phyloP scores from a whole-genome alignment of 2,797 vertebrate species.

The Podarcis lilfordi region DNA sequence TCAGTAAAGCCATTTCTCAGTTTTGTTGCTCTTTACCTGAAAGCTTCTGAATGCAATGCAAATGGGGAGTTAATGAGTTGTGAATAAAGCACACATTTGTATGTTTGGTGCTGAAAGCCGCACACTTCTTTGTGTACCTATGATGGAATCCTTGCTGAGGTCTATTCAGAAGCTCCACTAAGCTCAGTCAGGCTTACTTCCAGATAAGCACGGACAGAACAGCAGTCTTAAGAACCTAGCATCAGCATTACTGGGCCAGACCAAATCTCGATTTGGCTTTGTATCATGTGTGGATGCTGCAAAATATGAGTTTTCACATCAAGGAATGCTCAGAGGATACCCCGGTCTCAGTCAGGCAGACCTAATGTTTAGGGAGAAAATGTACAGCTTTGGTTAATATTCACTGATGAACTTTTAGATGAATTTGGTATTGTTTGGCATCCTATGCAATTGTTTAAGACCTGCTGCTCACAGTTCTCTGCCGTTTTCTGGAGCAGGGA shows the following conservation, averaged over 20 bases:
- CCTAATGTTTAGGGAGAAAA: background rate
- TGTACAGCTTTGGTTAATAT: background rate
- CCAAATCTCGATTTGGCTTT: background rate
- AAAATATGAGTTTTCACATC: background rate
- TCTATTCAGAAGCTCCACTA: too few species aligned
- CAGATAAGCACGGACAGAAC: too few species aligned
- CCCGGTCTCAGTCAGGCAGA: background rate
- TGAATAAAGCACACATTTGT: background rate
- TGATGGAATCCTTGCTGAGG: background rate
- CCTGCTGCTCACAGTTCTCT: background rate
- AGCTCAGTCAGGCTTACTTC: too few species aligned
- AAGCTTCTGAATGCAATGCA: background rate
- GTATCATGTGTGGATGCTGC: background rate
- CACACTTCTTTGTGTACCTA: background rate
- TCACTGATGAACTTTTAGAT: background rate
- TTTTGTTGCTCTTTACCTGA: conserved; percentile 32
- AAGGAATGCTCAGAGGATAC: background rate
- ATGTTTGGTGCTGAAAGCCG: background rate
- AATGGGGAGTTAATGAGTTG: background rate
- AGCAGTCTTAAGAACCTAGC: too few species aligned
- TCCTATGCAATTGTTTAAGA: background rate
- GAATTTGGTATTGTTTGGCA: background rate
- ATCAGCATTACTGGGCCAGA: background rate
- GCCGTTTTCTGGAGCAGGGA: background rate
- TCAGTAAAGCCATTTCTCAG: conserved; percentile 15